Conservation (phyloP, 2,113 vertebrate genomes). For the Progne subis region DNA sequence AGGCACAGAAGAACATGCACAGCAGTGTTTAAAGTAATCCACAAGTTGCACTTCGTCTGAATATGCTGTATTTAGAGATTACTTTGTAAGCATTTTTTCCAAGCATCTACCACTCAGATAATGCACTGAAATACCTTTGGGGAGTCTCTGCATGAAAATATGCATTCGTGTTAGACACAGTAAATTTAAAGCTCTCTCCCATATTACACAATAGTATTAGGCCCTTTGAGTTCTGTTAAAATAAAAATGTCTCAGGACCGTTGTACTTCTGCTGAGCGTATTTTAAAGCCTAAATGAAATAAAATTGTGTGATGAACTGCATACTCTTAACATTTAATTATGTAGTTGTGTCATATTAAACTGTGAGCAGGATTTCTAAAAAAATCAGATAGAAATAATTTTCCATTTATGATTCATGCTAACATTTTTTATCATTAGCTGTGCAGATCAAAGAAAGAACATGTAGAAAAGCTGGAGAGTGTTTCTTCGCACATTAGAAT, state of each 20-base stretch:
- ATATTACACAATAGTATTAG: background rate
- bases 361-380: background rate
- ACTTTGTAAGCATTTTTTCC: background rate
- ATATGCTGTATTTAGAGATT: background rate
- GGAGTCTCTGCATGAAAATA: background rate
- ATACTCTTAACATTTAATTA: background rate
- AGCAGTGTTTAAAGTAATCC: background rate
- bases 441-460: slow-evolving; percentile 48
- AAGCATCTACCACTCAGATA: background rate
- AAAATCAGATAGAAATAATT: background rate
- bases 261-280: background rate
- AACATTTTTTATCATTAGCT: slow-evolving; percentile 21
- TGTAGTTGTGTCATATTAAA: background rate
- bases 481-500: slow-evolving; percentile 42
- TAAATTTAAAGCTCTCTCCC: slow-evolving; percentile 6
- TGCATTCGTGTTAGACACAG: background rate
- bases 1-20: background rate
- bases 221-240: slow-evolving; percentile 1
- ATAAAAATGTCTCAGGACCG: background rate
- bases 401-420: slow-evolving; percentile 10
- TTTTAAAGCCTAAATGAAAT: slow-evolving; percentile 6
- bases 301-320: background rate
- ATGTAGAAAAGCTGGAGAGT: slow-evolving; percentile 42
- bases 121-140: background rate
- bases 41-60: background rate